Base-by-base conservation (phyloP, 2,113 vertebrate species). In the Oxyruncus cristatus region DNA sequence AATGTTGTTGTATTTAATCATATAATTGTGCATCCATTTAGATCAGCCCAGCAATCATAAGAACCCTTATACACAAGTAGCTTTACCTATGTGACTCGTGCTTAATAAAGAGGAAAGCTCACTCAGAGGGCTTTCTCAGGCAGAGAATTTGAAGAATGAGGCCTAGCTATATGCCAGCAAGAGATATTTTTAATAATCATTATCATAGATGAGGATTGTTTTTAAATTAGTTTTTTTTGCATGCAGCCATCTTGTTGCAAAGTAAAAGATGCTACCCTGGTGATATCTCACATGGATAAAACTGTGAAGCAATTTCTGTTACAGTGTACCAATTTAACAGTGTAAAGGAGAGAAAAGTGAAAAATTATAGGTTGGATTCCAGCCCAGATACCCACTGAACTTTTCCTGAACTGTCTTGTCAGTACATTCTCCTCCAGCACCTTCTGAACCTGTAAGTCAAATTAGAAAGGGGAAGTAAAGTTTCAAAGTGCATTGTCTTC, bases 21-120 rank as follows among this genome's bases (percentile, higher is more conserved):
- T 88, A 73, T 96, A 95, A 96, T 95, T 96, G 78, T 92, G 90
- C 94, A 95, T 77, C 88, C 88, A 96, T 95, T 95, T 94, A 93
- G 63, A 85, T 94, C 61, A 93, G 78, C 81, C 89, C 85, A 95
- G 90, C 65, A 96, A 67, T 90, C 82, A 88, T 28, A 80, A 90
- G 93, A 93, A 91, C 95, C 42, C 93, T 95, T 81, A 84, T 44
- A 65, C 55, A 92, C 68, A 93, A 96, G 92, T 88, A 92, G 85
- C 35, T 95, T 93, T 94, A 96, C 78, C 92, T 92, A 33, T 95
- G 92, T 83, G 68, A 80, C 68, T 94, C 1, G 1, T 56, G 7
- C 5, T 66, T 80, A 73, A 20, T 67, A 85, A 85, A 71, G 42
- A 92, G 71, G 50, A 85, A 75, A 82, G 56, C 89, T 87, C 65